Evolutionary conservation across 1,140 invertebrate species (phyloP).

Genomic region (Polypedilum pembai): DNA sequence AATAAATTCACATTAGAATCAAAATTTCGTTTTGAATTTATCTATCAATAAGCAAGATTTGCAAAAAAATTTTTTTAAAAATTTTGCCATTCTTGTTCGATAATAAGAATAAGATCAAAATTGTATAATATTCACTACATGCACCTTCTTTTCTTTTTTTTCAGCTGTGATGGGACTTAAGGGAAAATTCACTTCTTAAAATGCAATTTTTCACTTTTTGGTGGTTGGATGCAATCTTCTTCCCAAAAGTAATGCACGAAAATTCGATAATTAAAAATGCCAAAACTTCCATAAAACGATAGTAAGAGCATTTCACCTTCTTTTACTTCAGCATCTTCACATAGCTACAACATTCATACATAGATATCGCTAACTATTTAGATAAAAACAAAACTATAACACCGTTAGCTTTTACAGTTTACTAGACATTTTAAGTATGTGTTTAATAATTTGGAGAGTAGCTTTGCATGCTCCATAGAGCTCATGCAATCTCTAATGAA

Average conservation of each 20-base stretch:
- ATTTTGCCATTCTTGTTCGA: neutral
- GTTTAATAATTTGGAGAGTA: neutral
- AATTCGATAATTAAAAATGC: neutral
- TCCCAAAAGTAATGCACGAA: neutral
- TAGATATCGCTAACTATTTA: neutral
- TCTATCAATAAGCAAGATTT: no score
- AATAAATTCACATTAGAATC: no score
- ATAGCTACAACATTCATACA: neutral
- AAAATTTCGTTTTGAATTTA: no score
- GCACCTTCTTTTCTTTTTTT: slow-evolving; percentile 19
- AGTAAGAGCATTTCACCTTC: neutral
- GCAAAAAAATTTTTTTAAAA: no score
- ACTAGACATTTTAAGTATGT: slow-evolving; percentile 13
- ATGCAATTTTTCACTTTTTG: neutral
- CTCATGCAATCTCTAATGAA: neutral
- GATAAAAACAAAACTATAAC: slow-evolving; percentile 9
- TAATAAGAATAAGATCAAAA: neutral
- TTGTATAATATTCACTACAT: neutral
- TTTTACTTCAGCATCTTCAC: neutral
- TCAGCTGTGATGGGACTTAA: slow-evolving; percentile 52
- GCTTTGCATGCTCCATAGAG: neutral
- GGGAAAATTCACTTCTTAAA: slow-evolving; percentile 31
- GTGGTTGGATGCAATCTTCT: neutral
- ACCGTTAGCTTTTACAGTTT: slow-evolving; percentile 17
- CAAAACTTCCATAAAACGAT: neutral